Conservation (phyloP, 2,797 vertebrate species). For the Oreortyx pictus region DNA sequence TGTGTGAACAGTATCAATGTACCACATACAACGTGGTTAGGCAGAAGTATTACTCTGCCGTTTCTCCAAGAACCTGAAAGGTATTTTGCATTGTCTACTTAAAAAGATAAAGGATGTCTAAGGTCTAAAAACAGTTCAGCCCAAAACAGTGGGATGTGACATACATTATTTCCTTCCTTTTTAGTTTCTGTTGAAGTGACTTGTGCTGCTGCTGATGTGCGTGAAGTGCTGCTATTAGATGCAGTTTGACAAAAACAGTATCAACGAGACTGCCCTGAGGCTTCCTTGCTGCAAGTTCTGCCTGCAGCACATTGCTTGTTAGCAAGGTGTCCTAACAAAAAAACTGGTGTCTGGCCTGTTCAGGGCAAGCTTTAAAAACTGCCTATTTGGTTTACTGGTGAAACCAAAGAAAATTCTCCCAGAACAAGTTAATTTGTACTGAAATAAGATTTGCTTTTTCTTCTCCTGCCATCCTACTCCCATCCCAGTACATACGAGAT, state of each 20-base stretch:
- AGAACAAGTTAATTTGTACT: neutral
- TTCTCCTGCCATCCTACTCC: neutral
- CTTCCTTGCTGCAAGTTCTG: neutral
- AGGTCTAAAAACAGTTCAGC: neutral
- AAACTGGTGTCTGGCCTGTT: neutral
- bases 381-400: neutral
- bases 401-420: neutral
- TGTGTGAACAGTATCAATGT: neutral
- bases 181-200: neutral
- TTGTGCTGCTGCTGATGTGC: neutral
- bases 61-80: neutral
- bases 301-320: neutral
- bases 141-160: neutral
- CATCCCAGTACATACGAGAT: neutral
- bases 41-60: neutral
- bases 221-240: neutral
- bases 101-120: neutral
- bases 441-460: neutral
- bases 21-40: neutral
- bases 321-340: neutral
- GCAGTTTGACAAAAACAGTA: too few relatives aligned
- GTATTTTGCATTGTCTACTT: neutral
- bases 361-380: neutral
- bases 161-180: neutral
- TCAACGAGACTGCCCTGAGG: too few relatives aligned